Percentiles rank a stretch among this genome's conserved stretches.
Conservation (phyloP, 2,797 vertebrate genomes). For the Sarcoramphus papa region DNA sequence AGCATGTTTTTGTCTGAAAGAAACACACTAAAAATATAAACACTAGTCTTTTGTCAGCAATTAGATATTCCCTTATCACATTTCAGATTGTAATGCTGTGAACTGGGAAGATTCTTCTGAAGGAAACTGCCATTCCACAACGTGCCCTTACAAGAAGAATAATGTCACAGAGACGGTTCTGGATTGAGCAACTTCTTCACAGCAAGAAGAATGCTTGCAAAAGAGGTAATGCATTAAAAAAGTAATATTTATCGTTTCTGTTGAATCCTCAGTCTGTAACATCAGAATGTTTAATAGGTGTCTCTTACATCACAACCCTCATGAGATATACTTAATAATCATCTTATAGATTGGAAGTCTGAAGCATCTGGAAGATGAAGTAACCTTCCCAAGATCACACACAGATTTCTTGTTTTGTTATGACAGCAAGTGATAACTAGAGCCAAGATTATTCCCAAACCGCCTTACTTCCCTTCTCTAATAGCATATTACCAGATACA, state of each 20-base stretch:
- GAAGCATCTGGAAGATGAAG: neutral
- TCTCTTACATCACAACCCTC: neutral
- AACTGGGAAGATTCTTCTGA: neutral
- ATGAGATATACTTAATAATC: neutral
- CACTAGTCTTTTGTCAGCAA: neutral
- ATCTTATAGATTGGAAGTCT: neutral
- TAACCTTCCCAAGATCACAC: neutral
- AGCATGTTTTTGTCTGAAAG: neutral
- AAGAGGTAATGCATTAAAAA: neutral
- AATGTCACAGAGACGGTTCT: neutral
- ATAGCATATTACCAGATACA: neutral
- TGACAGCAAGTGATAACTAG: neutral
- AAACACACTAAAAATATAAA: neutral
- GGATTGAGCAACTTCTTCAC: neutral
- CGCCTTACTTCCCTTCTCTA: neutral
- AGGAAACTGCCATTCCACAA: neutral
- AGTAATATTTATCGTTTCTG: neutral
- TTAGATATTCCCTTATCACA: neutral
- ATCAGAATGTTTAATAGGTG: neutral
- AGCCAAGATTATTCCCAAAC: slow-evolving; percentile 5
- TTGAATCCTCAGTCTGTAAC: neutral
- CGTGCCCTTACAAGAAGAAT: neutral
- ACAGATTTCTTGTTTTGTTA: neutral
- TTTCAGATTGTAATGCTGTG: neutral
- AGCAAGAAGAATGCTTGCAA: neutral